Conservation (phyloP, 2,888 invertebrate species). For the Smittia aterrima region DNA sequence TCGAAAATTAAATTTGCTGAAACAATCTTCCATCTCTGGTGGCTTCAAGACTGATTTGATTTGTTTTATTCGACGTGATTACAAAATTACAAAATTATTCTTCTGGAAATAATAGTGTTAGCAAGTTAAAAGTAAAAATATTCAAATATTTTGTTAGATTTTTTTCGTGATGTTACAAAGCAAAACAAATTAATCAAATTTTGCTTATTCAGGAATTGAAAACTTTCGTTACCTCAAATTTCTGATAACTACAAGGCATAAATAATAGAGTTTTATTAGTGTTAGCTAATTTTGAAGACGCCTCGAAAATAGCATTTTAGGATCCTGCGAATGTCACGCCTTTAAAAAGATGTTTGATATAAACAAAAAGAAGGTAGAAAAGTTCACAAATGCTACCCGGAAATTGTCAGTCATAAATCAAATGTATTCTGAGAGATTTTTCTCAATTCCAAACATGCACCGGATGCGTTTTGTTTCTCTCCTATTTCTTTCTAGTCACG, state of each 20-base stretch:
- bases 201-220: too few relatives aligned
- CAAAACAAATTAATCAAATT: too few relatives aligned
- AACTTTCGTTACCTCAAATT: too few relatives aligned
- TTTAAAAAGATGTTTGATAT: too few relatives aligned
- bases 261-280: too few relatives aligned
- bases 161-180: not conserved
- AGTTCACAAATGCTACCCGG: slow-evolving; percentile 14
- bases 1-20: not conserved
- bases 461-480: not conserved
- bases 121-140: too few relatives aligned
- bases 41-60: not conserved
- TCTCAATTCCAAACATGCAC: slow-evolving; percentile 8
- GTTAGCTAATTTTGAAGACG: too few relatives aligned
- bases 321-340: too few relatives aligned
- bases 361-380: slow-evolving; percentile 4
- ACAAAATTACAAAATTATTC: too few relatives aligned
- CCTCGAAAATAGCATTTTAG: too few relatives aligned
- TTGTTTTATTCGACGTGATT: slow-evolving; percentile 22
- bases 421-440: not conserved
- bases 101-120: slow-evolving; percentile 37
- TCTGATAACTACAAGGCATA: too few relatives aligned
- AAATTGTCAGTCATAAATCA: slow-evolving; percentile 23
- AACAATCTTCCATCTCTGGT: not conserved
- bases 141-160: not conserved
- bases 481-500: not conserved